Evolutionary conservation across 2,888 invertebrate species (phyloP).

Genomic region (Phaonia tiefii): DNA sequence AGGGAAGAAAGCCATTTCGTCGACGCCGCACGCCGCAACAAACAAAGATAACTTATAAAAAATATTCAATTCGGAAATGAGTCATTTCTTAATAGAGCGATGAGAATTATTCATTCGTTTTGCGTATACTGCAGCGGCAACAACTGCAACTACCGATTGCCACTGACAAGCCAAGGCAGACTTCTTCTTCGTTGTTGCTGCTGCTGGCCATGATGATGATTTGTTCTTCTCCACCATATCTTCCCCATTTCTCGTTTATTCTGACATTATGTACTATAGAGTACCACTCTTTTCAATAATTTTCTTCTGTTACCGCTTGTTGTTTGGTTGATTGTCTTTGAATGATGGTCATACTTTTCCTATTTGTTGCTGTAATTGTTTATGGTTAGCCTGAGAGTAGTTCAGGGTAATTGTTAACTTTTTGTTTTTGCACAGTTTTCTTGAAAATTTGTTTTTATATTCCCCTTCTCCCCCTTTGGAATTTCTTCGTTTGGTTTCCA

Average conservation of each 20-base stretch:
- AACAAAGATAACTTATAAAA: slow-evolving; percentile 13
- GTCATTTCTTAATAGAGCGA: slow-evolving; percentile 43
- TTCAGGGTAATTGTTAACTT: slow-evolving; percentile 14
- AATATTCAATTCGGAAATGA: slow-evolving; percentile 49
- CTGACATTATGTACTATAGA: not conserved
- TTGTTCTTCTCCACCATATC: not conserved
- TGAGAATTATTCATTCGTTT: slow-evolving; percentile 19
- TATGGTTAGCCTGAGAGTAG: not conserved
- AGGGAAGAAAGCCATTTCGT: no score
- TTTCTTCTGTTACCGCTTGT: not conserved
- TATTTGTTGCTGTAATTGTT: not conserved
- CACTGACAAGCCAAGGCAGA: no score
- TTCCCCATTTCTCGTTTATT: not conserved
- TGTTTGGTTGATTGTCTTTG: not conserved
- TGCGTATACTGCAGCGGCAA: not conserved
- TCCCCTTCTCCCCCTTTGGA: no score
- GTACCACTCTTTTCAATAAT: not conserved
- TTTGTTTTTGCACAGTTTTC: no score
- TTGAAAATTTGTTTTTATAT: no score
- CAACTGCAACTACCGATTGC: not conserved
- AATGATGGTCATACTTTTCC: slow-evolving; percentile 10
- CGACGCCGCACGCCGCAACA: not conserved
- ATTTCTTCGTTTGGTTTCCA: no score
- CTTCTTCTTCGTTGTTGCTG: no score
- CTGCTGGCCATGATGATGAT: not conserved